Base-by-base conservation (phyloP, 2,888 invertebrate species). In the Platynereis dumerilii region DNA sequence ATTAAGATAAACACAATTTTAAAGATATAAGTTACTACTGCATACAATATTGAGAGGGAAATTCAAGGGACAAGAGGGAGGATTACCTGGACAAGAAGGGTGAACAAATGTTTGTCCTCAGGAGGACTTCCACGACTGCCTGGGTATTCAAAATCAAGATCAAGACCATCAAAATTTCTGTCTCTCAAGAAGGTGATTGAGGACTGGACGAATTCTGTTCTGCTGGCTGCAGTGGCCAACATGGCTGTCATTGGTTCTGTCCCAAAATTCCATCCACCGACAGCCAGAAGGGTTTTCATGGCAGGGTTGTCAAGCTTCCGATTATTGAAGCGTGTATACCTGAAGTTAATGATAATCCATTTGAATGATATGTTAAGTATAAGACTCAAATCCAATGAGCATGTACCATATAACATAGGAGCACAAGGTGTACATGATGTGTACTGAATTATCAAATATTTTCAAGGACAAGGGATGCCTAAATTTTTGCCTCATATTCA, bases 71-170 rank as follows among this genome's bases (percentile, higher is more conserved):
- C 15, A 12, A n/a, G 12, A 12, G 20, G 17, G 29, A 56, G 1
- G 26, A 20, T 26, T 54, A 64, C 64, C 64, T 59, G n/a, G 27
- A 44, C 44, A 42, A 64, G 64, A 17, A 59, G 59, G 0, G 72
- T 69, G 58, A 74, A 80, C 58, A 67, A 70, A 0, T 75, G 66
- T 65, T 72, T 78, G 63, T 80, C 80, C 44, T 73, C 74, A 0
- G 74, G 72, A 24, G 72, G 67, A 12, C 76, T 74, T 2, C 77
- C 75, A 48, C 76, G 64, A 34, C 62, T 71, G 2, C 70, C 75
- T 3, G 78, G 78, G 62, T 77, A 78, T 58, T 77, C 76, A 75
- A 75, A 77, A 62, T 77, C 77, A 58, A 77, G 69, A 53, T 74
- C 76, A 3, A 75, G 66, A 7, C 77, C 77, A 62, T 77, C 76